Conservation (phyloP, 2,888 invertebrate genomes). For the Herminia tarsipennalis region DNA sequence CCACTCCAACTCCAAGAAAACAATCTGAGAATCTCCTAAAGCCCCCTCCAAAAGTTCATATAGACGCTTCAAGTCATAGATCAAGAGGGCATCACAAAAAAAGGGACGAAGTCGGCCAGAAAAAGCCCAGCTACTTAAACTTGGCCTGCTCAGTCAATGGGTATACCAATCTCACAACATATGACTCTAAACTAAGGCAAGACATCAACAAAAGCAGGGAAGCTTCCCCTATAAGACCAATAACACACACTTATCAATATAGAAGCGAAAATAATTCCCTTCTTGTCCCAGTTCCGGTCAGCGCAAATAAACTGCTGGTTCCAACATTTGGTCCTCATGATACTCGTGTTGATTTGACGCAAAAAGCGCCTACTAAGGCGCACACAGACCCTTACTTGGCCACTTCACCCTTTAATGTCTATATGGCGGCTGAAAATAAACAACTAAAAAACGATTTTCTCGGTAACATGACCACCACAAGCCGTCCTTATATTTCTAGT, state of each 20-base stretch:
- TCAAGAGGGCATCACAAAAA: constrained; percentile 74
- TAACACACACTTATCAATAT: constrained; percentile 79
- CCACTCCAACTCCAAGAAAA: constrained; percentile 63
- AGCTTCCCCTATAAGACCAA: constrained; percentile 89
- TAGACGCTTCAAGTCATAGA: constrained; percentile 71
- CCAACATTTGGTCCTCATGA: constrained; percentile 83
- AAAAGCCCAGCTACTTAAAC: constrained; percentile 95
- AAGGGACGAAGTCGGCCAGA: constrained; percentile 77
- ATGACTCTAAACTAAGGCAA: constrained; percentile 92
- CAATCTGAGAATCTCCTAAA: constrained; percentile 68
- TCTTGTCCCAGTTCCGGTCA: constrained; percentile 78
- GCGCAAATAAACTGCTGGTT: constrained; percentile 84
- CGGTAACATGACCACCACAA: constrained; percentile 78
- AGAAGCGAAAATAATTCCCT: constrained; percentile 75
- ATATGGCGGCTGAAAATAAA: constrained; percentile 81
- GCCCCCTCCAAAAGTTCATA: constrained; percentile 74
- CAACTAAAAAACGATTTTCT: constrained; percentile 81
- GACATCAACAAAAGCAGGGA: constrained; percentile 90
- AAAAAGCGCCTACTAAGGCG: constrained; percentile 83
- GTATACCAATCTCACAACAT: constrained; percentile 94
- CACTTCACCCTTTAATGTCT: constrained; percentile 73
- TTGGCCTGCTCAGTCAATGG: constrained; percentile 96
- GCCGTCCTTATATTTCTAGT: constrained; percentile 70
- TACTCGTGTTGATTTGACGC: constrained; percentile 77
- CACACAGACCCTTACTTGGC: constrained; percentile 78